Conservation (phyloP, 2,113 vertebrate genomes). For the Uria lomvia region DNA sequence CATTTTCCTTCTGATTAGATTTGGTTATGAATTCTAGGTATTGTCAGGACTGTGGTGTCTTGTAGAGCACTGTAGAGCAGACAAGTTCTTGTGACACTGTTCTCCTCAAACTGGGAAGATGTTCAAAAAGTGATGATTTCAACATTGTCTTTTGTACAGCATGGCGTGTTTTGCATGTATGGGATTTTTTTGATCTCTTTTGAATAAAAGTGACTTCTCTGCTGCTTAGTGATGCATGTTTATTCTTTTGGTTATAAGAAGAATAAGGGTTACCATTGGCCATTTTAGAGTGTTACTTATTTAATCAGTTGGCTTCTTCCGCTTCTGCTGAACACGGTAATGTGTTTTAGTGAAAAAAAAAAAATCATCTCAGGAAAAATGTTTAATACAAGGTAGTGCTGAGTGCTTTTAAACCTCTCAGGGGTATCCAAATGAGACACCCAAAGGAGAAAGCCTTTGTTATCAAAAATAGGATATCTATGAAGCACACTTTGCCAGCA, state of each 20-base stretch:
- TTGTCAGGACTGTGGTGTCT: not conserved
- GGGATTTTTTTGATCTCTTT: not conserved
- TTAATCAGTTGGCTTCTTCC: not conserved
- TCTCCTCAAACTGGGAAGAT: not conserved
- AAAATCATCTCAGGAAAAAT: not conserved
- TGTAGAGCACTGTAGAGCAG: not conserved
- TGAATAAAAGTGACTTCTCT: conserved; percentile 29
- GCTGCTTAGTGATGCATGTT: not conserved
- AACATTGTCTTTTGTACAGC: not conserved
- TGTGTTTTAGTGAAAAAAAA: not conserved
- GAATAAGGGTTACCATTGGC: not conserved
- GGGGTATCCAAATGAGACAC: not conserved
- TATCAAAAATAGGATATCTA: not conserved
- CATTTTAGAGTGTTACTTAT: not conserved
- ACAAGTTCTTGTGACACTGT: not conserved
- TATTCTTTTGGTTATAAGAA: not conserved
- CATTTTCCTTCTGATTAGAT: not conserved
- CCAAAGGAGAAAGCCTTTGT: not conserved
- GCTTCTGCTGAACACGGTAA: not conserved
- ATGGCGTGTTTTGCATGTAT: conserved; percentile 5
- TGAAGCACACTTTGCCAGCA: not conserved
- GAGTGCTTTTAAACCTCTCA: not conserved
- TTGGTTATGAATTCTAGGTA: not conserved
- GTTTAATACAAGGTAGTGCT: not conserved
- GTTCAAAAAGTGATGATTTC: not conserved